phyloP scores from a whole-genome alignment of 92 coral and sea anemone genomes.

The Palythoa grandiflora region DNA sequence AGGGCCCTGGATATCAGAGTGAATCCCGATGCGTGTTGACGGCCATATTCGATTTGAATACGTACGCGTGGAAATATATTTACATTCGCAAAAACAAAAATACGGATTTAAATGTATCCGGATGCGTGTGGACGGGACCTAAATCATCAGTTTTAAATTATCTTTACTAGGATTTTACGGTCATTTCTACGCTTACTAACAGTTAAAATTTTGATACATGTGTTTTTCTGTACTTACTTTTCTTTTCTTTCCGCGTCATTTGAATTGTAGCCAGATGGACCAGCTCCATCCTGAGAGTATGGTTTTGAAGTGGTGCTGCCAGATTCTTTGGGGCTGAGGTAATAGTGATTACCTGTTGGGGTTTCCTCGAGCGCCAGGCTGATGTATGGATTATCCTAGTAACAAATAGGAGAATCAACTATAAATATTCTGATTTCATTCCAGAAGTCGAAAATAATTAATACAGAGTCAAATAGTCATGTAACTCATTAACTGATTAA shows the following conservation, averaged over 20 bases:
- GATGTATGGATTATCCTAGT: conserved; percentile 16
- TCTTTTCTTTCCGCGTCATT: background rate
- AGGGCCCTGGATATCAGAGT: no score
- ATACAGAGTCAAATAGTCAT: no score
- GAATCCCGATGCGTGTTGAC: no score
- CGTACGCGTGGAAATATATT: no score
- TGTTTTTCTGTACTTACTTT: background rate
- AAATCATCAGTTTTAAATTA: no score
- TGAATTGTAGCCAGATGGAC: conserved; percentile 1
- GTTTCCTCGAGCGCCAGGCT: conserved; percentile 18
- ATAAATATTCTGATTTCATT: no score
- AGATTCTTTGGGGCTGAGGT: conserved; percentile 11
- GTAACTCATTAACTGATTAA: no score
- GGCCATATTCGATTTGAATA: no score
- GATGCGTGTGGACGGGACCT: no score
- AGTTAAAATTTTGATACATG: background rate
- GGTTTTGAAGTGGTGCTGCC: background rate
- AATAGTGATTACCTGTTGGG: conserved; percentile 12
- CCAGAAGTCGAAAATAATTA: no score
- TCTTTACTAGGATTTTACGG: background rate
- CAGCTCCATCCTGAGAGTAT: background rate
- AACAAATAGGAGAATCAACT: background rate
- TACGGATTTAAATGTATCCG: no score
- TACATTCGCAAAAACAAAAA: no score
- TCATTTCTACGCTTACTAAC: background rate